Percentiles rank a stretch among this genome's conserved stretches.
phyloP scores from a whole-genome alignment of 2,888 invertebrate species.

The Hetaerina titia region DNA sequence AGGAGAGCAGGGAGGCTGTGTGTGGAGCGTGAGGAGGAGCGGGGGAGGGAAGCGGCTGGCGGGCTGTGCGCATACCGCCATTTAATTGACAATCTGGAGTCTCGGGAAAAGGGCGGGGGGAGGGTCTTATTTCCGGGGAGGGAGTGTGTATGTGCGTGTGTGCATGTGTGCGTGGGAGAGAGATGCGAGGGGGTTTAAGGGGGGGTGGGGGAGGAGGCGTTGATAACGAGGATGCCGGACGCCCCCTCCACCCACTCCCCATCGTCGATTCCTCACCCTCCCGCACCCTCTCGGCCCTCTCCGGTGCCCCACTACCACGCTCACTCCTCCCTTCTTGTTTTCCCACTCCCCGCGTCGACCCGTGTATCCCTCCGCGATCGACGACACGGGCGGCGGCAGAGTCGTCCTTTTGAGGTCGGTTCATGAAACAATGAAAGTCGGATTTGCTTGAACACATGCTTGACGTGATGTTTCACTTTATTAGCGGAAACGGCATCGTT shows the following conservation, averaged over 20 bases:
- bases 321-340: background rate
- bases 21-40: background rate
- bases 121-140: background rate
- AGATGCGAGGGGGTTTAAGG: background rate
- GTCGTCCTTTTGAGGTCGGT: too few species aligned
- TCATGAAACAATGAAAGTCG: too few species aligned
- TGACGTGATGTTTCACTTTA: too few species aligned
- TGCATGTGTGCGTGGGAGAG: background rate
- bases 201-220: constrained; percentile 4
- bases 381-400: too few species aligned
- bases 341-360: background rate
- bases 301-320: background rate
- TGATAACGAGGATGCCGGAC: constrained; percentile 57
- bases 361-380: too few species aligned
- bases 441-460: too few species aligned
- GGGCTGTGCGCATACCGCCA: constrained; percentile 48
- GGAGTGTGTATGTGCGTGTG: background rate
- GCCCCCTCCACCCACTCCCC: background rate
- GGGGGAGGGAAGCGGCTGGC: background rate
- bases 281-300: background rate
- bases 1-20: background rate
- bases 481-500: too few species aligned
- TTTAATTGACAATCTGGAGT: constrained; percentile 62
- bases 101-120: background rate
- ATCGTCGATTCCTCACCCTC: background rate